Base-by-base conservation (phyloP, 1,140 invertebrate genomes). In the Phthorimaea operculella region DNA sequence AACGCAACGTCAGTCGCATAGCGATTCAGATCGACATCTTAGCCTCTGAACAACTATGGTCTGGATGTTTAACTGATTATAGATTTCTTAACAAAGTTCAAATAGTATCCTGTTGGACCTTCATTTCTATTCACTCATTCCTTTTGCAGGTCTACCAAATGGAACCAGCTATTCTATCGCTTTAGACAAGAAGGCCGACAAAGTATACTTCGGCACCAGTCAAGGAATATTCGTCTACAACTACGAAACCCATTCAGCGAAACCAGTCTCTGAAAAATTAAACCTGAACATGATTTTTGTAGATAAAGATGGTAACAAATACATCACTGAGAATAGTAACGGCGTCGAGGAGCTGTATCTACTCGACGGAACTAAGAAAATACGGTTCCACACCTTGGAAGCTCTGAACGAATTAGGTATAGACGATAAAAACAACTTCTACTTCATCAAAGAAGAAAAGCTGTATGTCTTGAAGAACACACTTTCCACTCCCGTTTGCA, bases 221-320 rank as follows among this genome's bases (percentile, higher is more conserved):
- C 62, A 70, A 54, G 79, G 79, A 33, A 74, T 82, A 48, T 82
- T 58, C 51, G 50, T 52, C 21, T 82, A 79, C 49, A 66, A 77
- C 57, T 77, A 82, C 33, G 63, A 70, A 54, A 66, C 61, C 8
- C 62, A 74, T 33, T 63, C 62, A 34, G 74, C 74, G 0, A 71
- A 42, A 39, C 58, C 72, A n/a, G 56, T 77, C 4, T 68, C 71
- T 0, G 62, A 60, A 12, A 64, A 59, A 12, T 58, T 74, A 28
- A 74, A 73, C 56, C 56, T 76, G 21, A 68, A 79, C 51, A 76
- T 74, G 67, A 62, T 82, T 17, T 78, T 74, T 55, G 57, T 79
- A 21, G 79, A 82, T 49, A 77, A 74, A 60, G 68, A 79, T 50
- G 70, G 79, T 16, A 82, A 79, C 21, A 79, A 74, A 57, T 82